Conservation (phyloP, 2,113 vertebrate genomes). For the Romanogobio albipinnatus region DNA sequence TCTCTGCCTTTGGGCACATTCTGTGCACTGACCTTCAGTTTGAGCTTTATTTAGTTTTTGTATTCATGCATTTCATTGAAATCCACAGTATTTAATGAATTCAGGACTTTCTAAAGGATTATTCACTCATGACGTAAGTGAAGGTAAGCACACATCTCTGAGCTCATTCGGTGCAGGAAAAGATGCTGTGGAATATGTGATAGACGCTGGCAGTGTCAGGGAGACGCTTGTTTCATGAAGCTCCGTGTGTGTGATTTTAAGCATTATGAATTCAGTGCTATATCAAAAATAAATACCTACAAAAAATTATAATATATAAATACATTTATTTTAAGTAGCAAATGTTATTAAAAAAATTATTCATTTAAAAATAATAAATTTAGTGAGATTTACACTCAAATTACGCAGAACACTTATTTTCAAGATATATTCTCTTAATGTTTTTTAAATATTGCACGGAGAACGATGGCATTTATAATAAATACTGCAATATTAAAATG, state of each 20-base stretch:
- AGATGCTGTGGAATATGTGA: constrained; percentile 7
- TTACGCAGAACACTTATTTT: background rate
- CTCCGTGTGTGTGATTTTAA: background rate
- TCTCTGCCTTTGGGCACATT: background rate
- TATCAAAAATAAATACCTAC: background rate
- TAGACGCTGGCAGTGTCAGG: background rate
- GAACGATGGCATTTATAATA: too few species aligned
- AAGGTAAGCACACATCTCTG: background rate
- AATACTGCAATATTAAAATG: too few species aligned
- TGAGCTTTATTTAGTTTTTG: background rate
- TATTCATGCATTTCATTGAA: background rate
- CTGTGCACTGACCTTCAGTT: constrained; percentile 7
- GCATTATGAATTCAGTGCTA: background rate
- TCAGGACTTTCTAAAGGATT: background rate
- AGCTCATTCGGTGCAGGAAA: constrained; percentile 22
- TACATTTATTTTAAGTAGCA: too few species aligned
- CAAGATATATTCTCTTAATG: background rate
- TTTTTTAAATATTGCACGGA: background rate
- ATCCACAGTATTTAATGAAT: background rate
- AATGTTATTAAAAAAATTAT: background rate
- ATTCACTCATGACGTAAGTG: background rate
- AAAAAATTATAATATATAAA: too few species aligned
- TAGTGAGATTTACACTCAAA: background rate
- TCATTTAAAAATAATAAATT: background rate
- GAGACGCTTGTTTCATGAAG: background rate